Percentiles rank a stretch among this genome's conserved stretches.
phyloP scores from a whole-genome alignment of 2,113 vertebrate genomes.

The Engystomops pustulosus region DNA sequence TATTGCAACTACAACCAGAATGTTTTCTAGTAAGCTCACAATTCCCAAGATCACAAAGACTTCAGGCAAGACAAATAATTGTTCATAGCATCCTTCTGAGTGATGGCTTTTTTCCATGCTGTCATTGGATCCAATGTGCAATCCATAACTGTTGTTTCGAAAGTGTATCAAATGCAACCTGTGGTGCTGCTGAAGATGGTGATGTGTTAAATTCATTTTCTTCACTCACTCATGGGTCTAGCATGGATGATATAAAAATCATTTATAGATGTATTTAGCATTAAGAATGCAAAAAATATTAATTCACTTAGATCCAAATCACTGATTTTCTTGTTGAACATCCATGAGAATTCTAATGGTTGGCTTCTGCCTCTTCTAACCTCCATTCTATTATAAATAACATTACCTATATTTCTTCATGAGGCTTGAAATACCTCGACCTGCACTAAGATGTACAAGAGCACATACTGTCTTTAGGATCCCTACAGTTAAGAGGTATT shows the following conservation, averaged over 20 bases:
- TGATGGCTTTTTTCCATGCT: slow-evolving; percentile 70
- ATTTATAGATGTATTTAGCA: background rate
- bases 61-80: slow-evolving; percentile 89
- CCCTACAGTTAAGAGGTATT: slow-evolving; percentile 30
- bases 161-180: slow-evolving; percentile 72
- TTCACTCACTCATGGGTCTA: background rate
- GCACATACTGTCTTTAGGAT: background rate
- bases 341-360: slow-evolving; percentile 54
- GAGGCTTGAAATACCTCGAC: slow-evolving; percentile 12
- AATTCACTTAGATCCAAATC: slow-evolving; percentile 8
- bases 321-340: slow-evolving; percentile 5
- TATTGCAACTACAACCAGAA: slow-evolving; percentile 88
- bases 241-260: too few relatives aligned
- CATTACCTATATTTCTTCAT: slow-evolving; percentile 35
- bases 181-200: slow-evolving; percentile 56
- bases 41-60: slow-evolving; percentile 91
- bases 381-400: slow-evolving; percentile 34
- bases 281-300: background rate
- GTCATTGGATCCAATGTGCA: slow-evolving; percentile 65
- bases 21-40: slow-evolving; percentile 89
- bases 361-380: background rate
- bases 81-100: slow-evolving; percentile 85
- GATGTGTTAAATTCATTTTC: slow-evolving; percentile 80
- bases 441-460: slow-evolving; percentile 13
- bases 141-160: slow-evolving; percentile 75